Percentiles rank a stretch among this genome's conserved stretches.
These are phyloP conservation scores for Halcyon badia DNA, from an alignment of 2,797 vertebrate genomes.

Conservation along the genomic window DNA sequence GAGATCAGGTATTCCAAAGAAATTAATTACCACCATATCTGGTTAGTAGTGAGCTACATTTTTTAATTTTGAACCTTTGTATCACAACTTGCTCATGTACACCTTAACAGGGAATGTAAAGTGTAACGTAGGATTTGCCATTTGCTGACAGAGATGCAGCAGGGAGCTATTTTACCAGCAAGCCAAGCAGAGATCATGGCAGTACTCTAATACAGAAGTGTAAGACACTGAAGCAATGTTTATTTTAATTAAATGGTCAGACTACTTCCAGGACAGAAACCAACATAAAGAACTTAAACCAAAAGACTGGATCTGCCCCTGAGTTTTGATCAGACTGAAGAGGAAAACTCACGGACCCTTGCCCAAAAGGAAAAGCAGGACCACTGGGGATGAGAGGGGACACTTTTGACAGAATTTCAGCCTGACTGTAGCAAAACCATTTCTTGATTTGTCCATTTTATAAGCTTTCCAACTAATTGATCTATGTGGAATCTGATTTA, in stretches of 20 bases:
- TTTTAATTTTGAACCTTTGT: background rate
- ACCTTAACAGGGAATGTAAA: background rate
- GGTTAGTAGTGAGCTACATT: background rate
- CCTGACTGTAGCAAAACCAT: background rate
- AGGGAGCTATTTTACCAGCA: background rate
- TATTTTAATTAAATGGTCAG: background rate
- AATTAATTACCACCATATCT: background rate
- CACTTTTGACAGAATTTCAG: background rate
- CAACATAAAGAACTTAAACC: background rate
- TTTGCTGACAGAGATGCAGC: background rate
- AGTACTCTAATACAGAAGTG: background rate
- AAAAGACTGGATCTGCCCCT: background rate
- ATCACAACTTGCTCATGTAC: accelerated
- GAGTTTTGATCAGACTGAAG: background rate
- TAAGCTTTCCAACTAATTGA: background rate
- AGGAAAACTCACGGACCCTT: background rate
- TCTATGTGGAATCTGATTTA: background rate
- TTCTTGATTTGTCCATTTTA: background rate
- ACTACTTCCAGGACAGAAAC: background rate
- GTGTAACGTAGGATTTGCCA: background rate
- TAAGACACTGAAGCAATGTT: background rate
- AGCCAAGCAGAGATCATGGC: background rate
- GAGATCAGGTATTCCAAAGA: background rate
- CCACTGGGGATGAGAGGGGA: background rate
- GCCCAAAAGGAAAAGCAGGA: background rate